Conservation (phyloP, 2,113 vertebrate species). For the Cyphomyrus plagiostoma region DNA sequence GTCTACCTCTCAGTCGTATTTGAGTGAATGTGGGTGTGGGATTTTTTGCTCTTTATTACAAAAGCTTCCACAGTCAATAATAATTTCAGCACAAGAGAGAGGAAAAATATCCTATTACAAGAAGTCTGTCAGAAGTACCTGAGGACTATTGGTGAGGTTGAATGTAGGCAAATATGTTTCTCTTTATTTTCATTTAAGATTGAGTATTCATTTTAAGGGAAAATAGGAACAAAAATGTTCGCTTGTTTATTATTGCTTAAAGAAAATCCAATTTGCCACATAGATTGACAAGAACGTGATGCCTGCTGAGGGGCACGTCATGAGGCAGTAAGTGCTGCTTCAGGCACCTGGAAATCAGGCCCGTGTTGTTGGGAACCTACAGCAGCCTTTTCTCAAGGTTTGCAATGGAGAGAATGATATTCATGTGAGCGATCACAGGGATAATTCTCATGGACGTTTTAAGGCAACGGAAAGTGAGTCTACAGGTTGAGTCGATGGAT, state of each 20-base stretch:
- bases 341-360: neutral
- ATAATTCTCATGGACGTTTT: neutral
- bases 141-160: neutral
- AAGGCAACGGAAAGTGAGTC: neutral
- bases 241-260: neutral
- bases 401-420: neutral
- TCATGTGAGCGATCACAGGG: neutral
- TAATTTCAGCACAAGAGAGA: neutral
- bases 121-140: neutral
- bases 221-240: neutral
- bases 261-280: neutral
- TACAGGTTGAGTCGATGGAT: neutral
- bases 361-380: neutral
- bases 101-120: neutral
- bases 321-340: neutral
- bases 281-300: neutral
- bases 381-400: neutral
- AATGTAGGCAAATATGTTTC: neutral
- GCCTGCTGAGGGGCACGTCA: neutral
- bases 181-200: neutral
- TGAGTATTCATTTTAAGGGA: neutral
- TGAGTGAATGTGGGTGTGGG: neutral
- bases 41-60: neutral
- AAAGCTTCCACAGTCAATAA: neutral
- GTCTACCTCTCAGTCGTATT: neutral